Evolutionary conservation across 1,140 invertebrate species (phyloP).

Genomic region (Dinoponera quadriceps): DNA sequence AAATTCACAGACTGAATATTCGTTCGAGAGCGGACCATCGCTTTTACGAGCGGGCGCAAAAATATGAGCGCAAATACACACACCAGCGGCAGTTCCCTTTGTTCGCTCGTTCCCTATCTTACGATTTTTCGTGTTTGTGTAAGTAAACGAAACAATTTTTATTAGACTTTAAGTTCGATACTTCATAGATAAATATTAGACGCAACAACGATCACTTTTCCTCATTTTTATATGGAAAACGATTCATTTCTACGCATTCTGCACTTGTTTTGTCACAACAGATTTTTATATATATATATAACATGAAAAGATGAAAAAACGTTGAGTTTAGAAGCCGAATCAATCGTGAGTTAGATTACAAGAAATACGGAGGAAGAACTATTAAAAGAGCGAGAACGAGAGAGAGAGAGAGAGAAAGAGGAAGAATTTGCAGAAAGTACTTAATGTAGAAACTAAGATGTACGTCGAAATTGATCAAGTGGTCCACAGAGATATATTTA

Average conservation of each 20-base stretch:
- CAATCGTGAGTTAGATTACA: background rate
- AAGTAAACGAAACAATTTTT: slow-evolving; percentile 7
- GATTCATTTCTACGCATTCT: background rate
- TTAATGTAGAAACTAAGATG: slow-evolving; percentile 5
- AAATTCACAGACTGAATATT: slow-evolving; percentile 43
- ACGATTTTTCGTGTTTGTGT: slow-evolving; percentile 6
- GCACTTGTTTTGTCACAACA: slow-evolving; percentile 2
- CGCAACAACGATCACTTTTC: background rate
- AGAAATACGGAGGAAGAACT: background rate
- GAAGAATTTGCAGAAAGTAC: slow-evolving; percentile 25
- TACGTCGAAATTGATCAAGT: slow-evolving; percentile 34
- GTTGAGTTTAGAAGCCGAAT: background rate
- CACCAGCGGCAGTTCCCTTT: background rate
- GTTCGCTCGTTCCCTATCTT: slow-evolving; percentile 3
- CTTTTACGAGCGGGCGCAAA: slow-evolving; percentile 27
- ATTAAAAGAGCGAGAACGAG: background rate
- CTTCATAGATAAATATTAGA: background rate
- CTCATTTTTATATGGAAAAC: background rate
- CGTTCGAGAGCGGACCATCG: slow-evolving; percentile 15
- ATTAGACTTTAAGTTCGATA: background rate
- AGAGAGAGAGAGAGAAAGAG: background rate
- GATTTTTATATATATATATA: background rate
- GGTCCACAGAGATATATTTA: slow-evolving; percentile 46
- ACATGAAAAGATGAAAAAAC: background rate
- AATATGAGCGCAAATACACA: slow-evolving; percentile 7